Evolutionary conservation across 2,797 vertebrate genomes (phyloP), one percentile per base, ranked within the genome.

Genomic region (Rallus crepitans): DNA sequence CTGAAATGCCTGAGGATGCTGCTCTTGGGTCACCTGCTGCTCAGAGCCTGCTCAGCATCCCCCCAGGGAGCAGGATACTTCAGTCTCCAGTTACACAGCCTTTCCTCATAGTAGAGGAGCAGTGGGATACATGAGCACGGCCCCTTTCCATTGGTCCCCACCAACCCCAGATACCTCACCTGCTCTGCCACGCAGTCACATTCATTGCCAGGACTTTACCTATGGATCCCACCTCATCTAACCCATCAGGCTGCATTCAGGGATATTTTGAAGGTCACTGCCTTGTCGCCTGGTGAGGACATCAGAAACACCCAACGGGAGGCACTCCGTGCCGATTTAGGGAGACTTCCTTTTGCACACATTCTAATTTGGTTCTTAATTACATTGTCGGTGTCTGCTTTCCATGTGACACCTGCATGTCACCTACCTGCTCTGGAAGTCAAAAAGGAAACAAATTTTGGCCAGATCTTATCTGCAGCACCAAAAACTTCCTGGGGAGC

Each of bases 131-230:
- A 0, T 3, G 23, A 47, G 39, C 31, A 57, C 4, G 2, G 42
- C 42, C 56, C 24, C 27, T 35, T 39, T 60, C 61, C 40, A 17
- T 23, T 4, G 1, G 17, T 20, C 73, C 33, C 17, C 2, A 0
- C 14, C 52, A 56, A 63, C 45, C 52, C 45, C 40, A 24, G 16
- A n/a, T 10, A 37, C 31, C 47, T 42, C 0, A 0, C 0, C 55
- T 52, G 30, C 42, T 37, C 71, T 10, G 1, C 45, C 21, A 27
- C 25, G 28, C 19, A 8, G 55, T 6, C 1, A 15, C 45, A 11
- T 8, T 56, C 4, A 0, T 71, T 79, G 66, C 60, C 52, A 23
- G 69, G 52, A 28, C 13, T 35, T 78, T 30, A 37, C 35, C 42
- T 16, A 1, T 11, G 39, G 57, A 57, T 93, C 66, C 63, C 55